Evolutionary conservation across 2,113 vertebrate genomes (phyloP), one percentile per base, ranked within the genome.

Genomic region (Agapornis roseicollis): DNA sequence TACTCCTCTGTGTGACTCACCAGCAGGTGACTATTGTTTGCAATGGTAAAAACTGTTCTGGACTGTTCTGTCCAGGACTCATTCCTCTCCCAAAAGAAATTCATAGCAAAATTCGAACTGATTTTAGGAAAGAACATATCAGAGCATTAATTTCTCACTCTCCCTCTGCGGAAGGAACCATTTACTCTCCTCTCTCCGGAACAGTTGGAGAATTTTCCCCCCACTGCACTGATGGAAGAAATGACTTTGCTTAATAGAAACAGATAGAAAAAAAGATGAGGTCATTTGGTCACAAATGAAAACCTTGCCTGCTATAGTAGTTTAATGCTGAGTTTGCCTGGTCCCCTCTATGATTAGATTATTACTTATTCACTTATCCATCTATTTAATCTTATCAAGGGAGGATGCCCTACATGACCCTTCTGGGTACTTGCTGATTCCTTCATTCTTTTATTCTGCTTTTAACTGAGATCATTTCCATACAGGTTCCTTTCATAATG

Each of bases 231-330:
- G 93, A 91, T 70, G 90, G 83, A 84, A 76, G 69, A 90, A 96
- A 96, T 0, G 53, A 93, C 47, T 93, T 73, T 78, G 56, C 91
- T 93, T 96, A 96, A 96, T 93, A 95, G 89, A 96, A 93, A 61
- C n/a, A 96, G 92, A 96, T 90, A 89, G 80, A 94, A 96, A 96
- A 96, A 97, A 97, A 96, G 95, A 93, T 68, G 96, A 96, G 96
- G 93, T 97, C 95, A 92, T 96, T 90, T 94, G 94, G 96, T 96
- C 94, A 94, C 80, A 95, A 92, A 95, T 96, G 94, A 92, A 95
- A 97, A 97, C 86, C 80, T 94, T 96, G 89, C 73, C 93, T 94
- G 84, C 69, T 90, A 58, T 60, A 73, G 71, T 66, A 90, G 69
- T 94, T 93, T 94, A 93, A 82, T 89, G 80, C 83, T 29, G 66